phyloP scores from a whole-genome alignment of 2,888 invertebrate genomes.

The Drosophila atripex region DNA sequence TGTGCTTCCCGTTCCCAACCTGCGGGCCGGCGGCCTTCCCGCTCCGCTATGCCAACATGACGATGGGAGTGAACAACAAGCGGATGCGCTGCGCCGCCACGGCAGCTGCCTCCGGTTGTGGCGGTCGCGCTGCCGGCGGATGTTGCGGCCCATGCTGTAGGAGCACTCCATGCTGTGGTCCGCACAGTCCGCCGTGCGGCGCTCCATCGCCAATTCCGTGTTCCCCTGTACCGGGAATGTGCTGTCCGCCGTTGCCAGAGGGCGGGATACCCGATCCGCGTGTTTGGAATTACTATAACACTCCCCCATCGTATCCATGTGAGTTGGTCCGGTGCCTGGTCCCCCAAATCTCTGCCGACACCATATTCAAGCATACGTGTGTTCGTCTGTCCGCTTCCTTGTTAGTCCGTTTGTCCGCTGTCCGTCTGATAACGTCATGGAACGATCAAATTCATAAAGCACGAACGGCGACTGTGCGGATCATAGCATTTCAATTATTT shows the following conservation, averaged over 20 bases:
- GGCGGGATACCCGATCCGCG: conserved; percentile 81
- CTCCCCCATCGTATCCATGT: conserved; percentile 81
- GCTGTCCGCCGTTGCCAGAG: conserved; percentile 78
- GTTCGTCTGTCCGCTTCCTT: not conserved
- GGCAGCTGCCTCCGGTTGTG: conserved; percentile 60
- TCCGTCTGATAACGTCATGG: not conserved
- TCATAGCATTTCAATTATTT: not conserved
- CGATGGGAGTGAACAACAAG: conserved; percentile 79
- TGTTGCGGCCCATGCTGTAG: conserved; percentile 33
- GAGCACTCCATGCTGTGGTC: conserved; percentile 47
- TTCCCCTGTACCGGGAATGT: conserved; percentile 73
- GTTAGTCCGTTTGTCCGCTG: not conserved
- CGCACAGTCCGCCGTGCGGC: conserved; percentile 18
- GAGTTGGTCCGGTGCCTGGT: conserved; percentile 48
- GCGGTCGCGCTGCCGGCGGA: conserved; percentile 50
- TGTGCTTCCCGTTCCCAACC: conserved; percentile 84
- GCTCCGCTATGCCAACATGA: conserved; percentile 78
- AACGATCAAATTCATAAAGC: not conserved
- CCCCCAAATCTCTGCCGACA: not conserved
- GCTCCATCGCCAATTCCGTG: conserved; percentile 80
- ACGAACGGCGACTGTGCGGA: not conserved
- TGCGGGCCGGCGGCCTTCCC: conserved; percentile 84
- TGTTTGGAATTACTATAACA: conserved; percentile 83
- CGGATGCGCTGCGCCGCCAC: conserved; percentile 73
- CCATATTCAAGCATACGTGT: not conserved